Conservation (phyloP, 2,888 invertebrate species). For the Dryadula phaetusa region DNA sequence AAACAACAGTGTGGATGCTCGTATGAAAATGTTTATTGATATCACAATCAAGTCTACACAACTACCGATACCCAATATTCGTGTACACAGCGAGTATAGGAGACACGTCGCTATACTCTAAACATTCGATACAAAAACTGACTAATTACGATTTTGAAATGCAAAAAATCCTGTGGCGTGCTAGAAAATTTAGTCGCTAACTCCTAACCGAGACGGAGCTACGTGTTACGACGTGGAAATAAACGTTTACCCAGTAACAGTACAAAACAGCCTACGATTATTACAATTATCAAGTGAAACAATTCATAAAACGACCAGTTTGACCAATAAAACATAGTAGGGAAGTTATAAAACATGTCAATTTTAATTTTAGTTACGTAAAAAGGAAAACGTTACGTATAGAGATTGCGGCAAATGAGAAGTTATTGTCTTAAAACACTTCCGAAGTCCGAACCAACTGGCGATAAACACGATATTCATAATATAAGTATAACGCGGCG, state of each 20-base stretch:
- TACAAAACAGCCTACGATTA: constrained; percentile 64
- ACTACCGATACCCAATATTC: constrained; percentile 76
- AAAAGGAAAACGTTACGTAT: constrained; percentile 13
- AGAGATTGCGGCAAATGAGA: constrained; percentile 51
- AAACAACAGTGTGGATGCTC: constrained; percentile 73
- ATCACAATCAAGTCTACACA: constrained; percentile 84
- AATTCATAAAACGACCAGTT: constrained; percentile 24
- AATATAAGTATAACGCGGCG: constrained; percentile 2
- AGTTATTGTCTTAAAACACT: constrained; percentile 67
- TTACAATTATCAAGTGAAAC: constrained; percentile 46
- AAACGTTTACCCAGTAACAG: constrained; percentile 54
- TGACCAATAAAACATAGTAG: constrained; percentile 19
- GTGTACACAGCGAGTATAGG: constrained; percentile 67
- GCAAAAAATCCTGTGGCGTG: constrained; percentile 70
- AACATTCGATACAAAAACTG: constrained; percentile 45
- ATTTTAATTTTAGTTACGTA: neutral
- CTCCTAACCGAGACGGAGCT: constrained; percentile 54
- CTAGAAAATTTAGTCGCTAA: constrained; percentile 57
- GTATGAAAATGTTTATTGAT: constrained; percentile 85
- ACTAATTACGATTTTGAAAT: constrained; percentile 53
- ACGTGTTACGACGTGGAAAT: constrained; percentile 57
- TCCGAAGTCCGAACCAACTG: constrained; percentile 54
- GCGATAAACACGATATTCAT: constrained; percentile 50
- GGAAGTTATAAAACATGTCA: constrained; percentile 25
- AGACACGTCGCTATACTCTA: constrained; percentile 33